phyloP scores from a whole-genome alignment of 2,888 invertebrate genomes.

The Nycteola revayana region DNA sequence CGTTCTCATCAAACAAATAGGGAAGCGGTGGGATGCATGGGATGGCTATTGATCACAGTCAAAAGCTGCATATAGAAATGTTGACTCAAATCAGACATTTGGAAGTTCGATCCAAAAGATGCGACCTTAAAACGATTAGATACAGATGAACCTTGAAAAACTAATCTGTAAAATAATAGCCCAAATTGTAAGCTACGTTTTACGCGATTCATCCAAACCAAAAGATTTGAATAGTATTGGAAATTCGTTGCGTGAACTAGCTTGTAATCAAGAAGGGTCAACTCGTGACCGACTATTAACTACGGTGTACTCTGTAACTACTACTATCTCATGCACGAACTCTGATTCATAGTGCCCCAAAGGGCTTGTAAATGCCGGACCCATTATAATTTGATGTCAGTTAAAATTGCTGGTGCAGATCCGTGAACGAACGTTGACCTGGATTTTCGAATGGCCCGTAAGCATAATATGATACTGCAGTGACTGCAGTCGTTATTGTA shows the following conservation, averaged over 20 bases:
- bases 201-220: no score
- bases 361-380: conserved; percentile 49
- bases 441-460: conserved; percentile 37
- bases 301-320: conserved; percentile 37
- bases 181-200: no score
- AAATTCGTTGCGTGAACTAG: conserved; percentile 8
- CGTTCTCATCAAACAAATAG: no score
- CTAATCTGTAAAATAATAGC: no score
- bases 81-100: no score
- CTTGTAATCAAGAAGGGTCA: conserved; percentile 32
- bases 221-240: conserved; percentile 19
- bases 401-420: conserved; percentile 53
- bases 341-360: conserved; percentile 38
- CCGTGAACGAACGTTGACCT: conserved; percentile 58
- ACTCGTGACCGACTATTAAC: conserved; percentile 59
- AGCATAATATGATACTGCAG: conserved; percentile 27
- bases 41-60: no score
- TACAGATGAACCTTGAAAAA: no score
- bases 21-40: no score
- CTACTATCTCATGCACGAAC: conserved; percentile 49
- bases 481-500: conserved; percentile 19
- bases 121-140: no score
- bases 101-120: no score
- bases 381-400: conserved; percentile 55
- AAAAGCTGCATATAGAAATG: no score